Conservation (phyloP, 2,797 vertebrate species). For the Anolis apletophallus region DNA sequence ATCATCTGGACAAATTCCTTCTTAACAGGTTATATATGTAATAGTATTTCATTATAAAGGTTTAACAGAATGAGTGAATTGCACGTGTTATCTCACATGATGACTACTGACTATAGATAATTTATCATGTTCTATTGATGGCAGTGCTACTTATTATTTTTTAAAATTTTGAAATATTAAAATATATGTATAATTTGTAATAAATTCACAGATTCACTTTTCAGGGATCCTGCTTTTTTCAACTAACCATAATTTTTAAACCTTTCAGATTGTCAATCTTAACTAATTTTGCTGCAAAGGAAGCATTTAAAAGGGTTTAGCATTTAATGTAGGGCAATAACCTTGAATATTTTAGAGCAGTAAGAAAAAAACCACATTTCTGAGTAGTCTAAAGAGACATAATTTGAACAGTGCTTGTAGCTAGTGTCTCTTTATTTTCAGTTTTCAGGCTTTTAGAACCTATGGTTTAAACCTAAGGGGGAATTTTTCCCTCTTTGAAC, state of each 20-base stretch:
- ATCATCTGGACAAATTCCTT: constrained; percentile 11
- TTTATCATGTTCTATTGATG: not conserved
- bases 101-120: constrained; percentile 14
- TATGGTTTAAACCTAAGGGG: constrained; percentile 72
- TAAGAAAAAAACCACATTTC: constrained; percentile 66
- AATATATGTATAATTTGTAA: not conserved
- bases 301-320: constrained; percentile 64
- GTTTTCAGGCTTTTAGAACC: constrained; percentile 69
- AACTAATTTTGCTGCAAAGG: constrained; percentile 57
- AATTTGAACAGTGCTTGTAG: constrained; percentile 67
- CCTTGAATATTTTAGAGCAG: constrained; percentile 66
- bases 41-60: constrained; percentile 11
- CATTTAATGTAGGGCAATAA: constrained; percentile 70
- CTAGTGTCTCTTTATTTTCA: constrained; percentile 67
- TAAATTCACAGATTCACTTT: constrained; percentile 6
- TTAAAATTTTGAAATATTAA: not conserved
- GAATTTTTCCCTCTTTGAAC: constrained; percentile 64
- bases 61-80: constrained; percentile 25
- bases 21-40: not conserved
- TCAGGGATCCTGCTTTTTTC: constrained; percentile 6
- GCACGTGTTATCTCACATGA: not conserved
- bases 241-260: constrained; percentile 46
- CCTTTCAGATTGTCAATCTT: constrained; percentile 46
- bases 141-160: not conserved
- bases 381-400: constrained; percentile 69